Base-by-base conservation (phyloP, 2,888 invertebrate genomes). In the Dioctria rufipes region DNA sequence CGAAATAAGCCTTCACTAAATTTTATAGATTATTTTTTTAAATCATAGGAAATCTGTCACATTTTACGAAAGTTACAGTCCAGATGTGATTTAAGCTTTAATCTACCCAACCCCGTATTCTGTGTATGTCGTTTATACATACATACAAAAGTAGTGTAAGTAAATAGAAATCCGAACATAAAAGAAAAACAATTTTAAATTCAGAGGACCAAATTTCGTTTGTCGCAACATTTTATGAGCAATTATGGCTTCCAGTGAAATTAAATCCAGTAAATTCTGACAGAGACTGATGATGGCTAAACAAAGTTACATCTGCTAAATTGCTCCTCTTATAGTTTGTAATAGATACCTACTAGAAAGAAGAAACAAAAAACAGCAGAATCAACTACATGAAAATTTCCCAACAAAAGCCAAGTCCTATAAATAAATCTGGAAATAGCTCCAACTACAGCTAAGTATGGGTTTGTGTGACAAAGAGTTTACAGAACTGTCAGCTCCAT, bases 231-330 rank as follows among this genome's bases (percentile, higher is more conserved):
- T 25, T 46, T 46, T 46, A 46, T 46, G 49, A 46, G 49, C 49
- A 1, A 46, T 46, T 46, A 46, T 54, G 43, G 6, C 51, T 58
- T 73, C 42, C 39, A 58, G 73, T 60, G 58, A 40, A 60, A 73
- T 73, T 73, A 58, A 73, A 42, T 42, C 9, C n/a, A 40, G 43
- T 40, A 73, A 71, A 73, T 60, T 42, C 73, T 42, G 73, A 13
- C 40, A 5, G 13, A 42, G 58, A 60, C 13, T 54, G 13, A 60
- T 73, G 60, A 6, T 42, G 25, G 25, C 25, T 5, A n/a, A 3
- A 9, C 13, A 54, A 73, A 73, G 6, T 42, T 58, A 3, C 13
- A 42, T 37, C n/a, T 5, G 58, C 58, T 61, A n/a, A 58, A 73
- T 13, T 73, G 39, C 42, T 13, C 60, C 42, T 37, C n/a, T 42